Percentiles rank a stretch among this genome's conserved stretches.
These are phyloP conservation scores for Torymus tubicola DNA, from an alignment of 2,888 invertebrate species.

Conservation along the genomic window DNA sequence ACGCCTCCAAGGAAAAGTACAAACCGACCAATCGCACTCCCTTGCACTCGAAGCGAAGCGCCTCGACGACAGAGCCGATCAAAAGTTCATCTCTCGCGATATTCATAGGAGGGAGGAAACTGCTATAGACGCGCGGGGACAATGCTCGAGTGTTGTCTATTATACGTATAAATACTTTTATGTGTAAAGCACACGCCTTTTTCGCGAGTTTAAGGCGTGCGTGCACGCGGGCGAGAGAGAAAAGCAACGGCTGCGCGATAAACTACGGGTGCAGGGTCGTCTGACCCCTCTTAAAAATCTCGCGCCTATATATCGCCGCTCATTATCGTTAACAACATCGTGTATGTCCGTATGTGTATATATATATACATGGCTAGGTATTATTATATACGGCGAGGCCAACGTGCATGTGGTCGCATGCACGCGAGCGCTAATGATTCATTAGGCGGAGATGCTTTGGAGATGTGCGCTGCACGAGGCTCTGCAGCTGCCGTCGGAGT, in stretches of 20 bases:
- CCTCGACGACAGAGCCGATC: neutral
- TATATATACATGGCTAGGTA: neutral
- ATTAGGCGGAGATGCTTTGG: too few relatives aligned
- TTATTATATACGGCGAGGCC: neutral
- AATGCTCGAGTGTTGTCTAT: too few relatives aligned
- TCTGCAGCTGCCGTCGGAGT: too few relatives aligned
- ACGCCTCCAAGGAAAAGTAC: slow-evolving; percentile 51
- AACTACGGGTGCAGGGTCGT: slow-evolving; percentile 41
- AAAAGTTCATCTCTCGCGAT: slow-evolving; percentile 24
- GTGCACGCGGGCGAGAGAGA: too few relatives aligned
- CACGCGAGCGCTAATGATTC: too few relatives aligned
- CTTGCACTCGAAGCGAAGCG: slow-evolving; percentile 5
- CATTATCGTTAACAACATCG: slow-evolving; percentile 32
- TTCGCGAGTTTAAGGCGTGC: too few relatives aligned
- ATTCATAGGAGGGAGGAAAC: too few relatives aligned
- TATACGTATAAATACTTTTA: too few relatives aligned
- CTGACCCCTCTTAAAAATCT: slow-evolving; percentile 47
- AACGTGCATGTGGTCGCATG: too few relatives aligned
- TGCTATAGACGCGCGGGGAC: too few relatives aligned
- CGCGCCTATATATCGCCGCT: slow-evolving; percentile 23
- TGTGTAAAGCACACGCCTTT: too few relatives aligned
- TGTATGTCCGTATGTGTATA: neutral
- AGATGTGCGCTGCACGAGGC: too few relatives aligned
- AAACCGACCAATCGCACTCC: slow-evolving; percentile 28
- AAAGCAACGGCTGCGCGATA: slow-evolving; percentile 16